A percentile compares a stretch with the other conserved stretches of the same genome.
Evolutionary conservation across 2,888 invertebrate species (phyloP).

Genomic region (Leptarthrus brevirostris): DNA sequence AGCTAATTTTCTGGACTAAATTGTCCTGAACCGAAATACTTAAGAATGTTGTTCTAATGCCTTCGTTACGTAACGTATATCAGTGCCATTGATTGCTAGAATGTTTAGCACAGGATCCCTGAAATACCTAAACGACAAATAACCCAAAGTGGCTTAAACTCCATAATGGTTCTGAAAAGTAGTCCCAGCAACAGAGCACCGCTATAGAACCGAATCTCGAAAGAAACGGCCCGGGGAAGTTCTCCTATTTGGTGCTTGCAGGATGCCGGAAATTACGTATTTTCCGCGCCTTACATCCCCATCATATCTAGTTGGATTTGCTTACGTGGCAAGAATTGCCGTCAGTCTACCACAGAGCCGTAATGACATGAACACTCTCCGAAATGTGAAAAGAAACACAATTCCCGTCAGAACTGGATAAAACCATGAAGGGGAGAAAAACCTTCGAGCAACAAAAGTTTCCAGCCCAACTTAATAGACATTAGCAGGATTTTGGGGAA

Average conservation of each 20-base stretch:
- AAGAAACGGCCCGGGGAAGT: no score
- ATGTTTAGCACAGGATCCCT: slow-evolving; percentile 28
- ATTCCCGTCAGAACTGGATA: slow-evolving; percentile 23
- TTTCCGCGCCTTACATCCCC: slow-evolving; percentile 19
- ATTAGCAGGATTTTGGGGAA: slow-evolving; percentile 32
- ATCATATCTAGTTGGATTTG: slow-evolving; percentile 12
- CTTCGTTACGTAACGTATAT: neutral
- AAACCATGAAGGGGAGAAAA: slow-evolving; percentile 1
- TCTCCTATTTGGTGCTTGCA: slow-evolving; percentile 3
- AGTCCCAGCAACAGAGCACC: no score
- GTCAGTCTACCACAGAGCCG: slow-evolving; percentile 2
- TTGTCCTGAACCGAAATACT: no score
- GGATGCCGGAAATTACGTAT: slow-evolving; percentile 20
- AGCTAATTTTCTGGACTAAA: no score
- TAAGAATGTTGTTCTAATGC: no score
- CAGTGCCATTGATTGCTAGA: neutral
- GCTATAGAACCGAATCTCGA: no score
- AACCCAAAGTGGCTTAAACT: slow-evolving; percentile 27
- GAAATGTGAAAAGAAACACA: slow-evolving; percentile 14
- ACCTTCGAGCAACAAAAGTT: slow-evolving; percentile 3
- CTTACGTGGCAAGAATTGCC: slow-evolving; percentile 32
- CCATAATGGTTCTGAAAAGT: slow-evolving; percentile 14
- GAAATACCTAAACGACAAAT: slow-evolving; percentile 30
- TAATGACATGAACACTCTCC: slow-evolving; percentile 13
- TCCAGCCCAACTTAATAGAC: slow-evolving; percentile 22